Conservation (phyloP, 1,140 invertebrate species). For the Drosophila watanabei region DNA sequence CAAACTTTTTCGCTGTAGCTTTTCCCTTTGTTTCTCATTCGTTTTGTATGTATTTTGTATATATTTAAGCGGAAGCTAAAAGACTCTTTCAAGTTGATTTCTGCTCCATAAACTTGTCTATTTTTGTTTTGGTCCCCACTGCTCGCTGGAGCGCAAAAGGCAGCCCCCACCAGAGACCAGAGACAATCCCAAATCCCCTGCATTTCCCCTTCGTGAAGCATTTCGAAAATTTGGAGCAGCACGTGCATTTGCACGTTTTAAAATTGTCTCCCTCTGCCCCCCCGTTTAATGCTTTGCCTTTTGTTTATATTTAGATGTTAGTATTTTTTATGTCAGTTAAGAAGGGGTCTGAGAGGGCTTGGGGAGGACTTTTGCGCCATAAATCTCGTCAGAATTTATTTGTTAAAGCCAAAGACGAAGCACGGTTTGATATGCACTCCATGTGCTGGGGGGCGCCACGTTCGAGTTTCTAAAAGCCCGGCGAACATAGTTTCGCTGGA, state of each 20-base stretch:
- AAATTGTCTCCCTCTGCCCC: constrained; percentile 37
- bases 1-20: neutral
- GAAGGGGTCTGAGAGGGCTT: constrained; percentile 30
- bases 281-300: constrained; percentile 47
- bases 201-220: constrained; percentile 30
- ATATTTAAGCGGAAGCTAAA: constrained; percentile 79
- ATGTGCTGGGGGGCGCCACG: constrained; percentile 53
- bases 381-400: constrained; percentile 78
- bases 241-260: constrained; percentile 82
- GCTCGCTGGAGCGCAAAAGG: constrained; percentile 67
- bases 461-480: constrained; percentile 30
- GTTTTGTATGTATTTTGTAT: constrained; percentile 57
- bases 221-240: constrained; percentile 72
- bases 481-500: constrained; percentile 24
- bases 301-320: constrained; percentile 81
- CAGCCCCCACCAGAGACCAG: constrained; percentile 36
- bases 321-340: constrained; percentile 74
- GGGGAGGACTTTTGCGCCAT: constrained; percentile 57
- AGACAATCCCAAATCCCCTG: constrained; percentile 28
- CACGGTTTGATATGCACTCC: constrained; percentile 50
- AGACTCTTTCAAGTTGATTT: constrained; percentile 82
- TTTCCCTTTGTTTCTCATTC: constrained; percentile 34
- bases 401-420: constrained; percentile 68
- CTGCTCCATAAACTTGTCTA: constrained; percentile 84
- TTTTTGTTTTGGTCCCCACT: constrained; percentile 63